Base-by-base conservation (phyloP, 2,113 vertebrate species). In the Tyto alba region DNA sequence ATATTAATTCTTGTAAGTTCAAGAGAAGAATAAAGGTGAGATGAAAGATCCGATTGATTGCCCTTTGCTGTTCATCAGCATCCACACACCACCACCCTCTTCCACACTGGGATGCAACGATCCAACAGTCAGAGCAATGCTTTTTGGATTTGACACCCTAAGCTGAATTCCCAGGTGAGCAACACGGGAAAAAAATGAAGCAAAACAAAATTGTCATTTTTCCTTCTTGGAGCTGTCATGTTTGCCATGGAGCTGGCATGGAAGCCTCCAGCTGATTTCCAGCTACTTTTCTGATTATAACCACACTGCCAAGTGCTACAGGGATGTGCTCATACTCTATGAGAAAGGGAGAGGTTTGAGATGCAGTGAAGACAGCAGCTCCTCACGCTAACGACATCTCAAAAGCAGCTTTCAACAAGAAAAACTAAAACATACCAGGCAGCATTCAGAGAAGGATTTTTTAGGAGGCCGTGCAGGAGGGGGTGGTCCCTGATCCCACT, bases 361-460 rank as follows among this genome's bases (percentile, higher is more conserved):
- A 63, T 0, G 62, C 80, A 89, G 85, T 11, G 14, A 88, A 84
- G 79, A 69, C 88, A 94, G 57, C 3, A 16, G 59, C 16, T 95
- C 53, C 66, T 85, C 73, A 82, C 15, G 26, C 94, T 97, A 96
- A 76, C 75, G 56, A 85, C 53, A 92, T 69, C 94, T 81, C 71
- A 92, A 95, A 92, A 92, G 86, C 89, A 97, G 95, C 95, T 96
- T 96, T 91, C 93, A 95, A 95, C 88, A 96, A 97, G 94, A 97
- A 96, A 97, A 99, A 98, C 98, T 98, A 99, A 96, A 97, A 97
- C 99, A 98, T 99, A 99, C 99, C 99, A 99, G 99, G 92, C 99
- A 99, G 98, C 98, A 98, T 79, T 99, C 98, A 95, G 99, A 99
- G 98, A 98, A 99, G 96, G 99, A 99, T 97, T 99, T 99, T 99